Base-by-base conservation (phyloP, 2,113 vertebrate genomes). In the Scortum barcoo region DNA sequence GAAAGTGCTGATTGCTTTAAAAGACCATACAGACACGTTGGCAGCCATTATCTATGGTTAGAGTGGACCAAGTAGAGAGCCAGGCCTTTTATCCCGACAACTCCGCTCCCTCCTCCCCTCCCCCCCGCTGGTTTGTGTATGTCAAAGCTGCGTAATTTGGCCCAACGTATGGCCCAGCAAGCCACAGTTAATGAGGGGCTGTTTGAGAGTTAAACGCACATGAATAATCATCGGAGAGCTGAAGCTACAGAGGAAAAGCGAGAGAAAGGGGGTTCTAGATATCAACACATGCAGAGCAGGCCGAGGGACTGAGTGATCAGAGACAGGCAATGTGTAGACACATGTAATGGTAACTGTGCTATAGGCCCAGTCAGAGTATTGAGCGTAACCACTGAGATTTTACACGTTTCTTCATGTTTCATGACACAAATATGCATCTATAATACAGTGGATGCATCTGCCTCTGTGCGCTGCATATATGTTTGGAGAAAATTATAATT, bases 141-240 rank as follows among this genome's bases (percentile, higher is more conserved):
- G 93, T 93, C 91, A 93, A 89, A 91, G 85, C 79, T 76, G 80
- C 68, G 86, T 91, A 90, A 93, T 93, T 93, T 93, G 91, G 92
- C 86, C 89, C 90, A 94, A 92, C 78, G 90, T 94, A 92, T 94
- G 89, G 92, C 93, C 92, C 91, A 90, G 91, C 63, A 71, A 91
- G 87, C 89, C 88, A 78, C 86, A 91, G 88, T 93, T 93, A 94
- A 94, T 94, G 90, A 93, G 93, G 81, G 84, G 71, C 89, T 92
- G 90, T 93, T 93, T 93, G 89, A 86, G 91, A 93, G 88, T 91
- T 92, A 93, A 94, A 93, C 72, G 90, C 93, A 93, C 87, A 91
- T 94, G 93, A 93, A 91, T 94, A 94, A 92, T 94, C 90, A 92
- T 84, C 63, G 7, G 89, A 89, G 86, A 93, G 48, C 86, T 67